Evolutionary conservation across 2,797 vertebrate genomes (phyloP).

Genomic region (Malacoctenus gilli): DNA sequence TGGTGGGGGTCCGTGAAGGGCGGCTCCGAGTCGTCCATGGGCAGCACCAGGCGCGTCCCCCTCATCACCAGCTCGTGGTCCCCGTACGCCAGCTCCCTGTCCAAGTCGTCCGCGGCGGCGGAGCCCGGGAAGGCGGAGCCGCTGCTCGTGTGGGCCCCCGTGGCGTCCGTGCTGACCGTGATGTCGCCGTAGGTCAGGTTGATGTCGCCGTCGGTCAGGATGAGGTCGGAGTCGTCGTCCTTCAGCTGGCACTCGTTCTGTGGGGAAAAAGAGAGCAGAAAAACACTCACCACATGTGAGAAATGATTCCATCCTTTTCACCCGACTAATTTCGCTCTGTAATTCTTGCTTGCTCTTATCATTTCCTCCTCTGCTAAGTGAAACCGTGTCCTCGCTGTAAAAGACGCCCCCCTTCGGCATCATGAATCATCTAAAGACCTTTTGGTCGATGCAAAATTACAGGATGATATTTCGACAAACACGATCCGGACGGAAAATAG

Average conservation of each 20-base stretch:
- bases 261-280: background rate
- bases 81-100: slow-evolving; percentile 88
- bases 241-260: slow-evolving; percentile 95
- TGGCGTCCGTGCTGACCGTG: slow-evolving; percentile 86
- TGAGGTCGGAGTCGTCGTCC: slow-evolving; percentile 96
- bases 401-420: background rate
- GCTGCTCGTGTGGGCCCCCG: slow-evolving; percentile 65
- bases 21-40: slow-evolving; percentile 95
- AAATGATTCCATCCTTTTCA: too few species aligned
- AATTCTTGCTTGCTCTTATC: background rate
- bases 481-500: slow-evolving; percentile 21
- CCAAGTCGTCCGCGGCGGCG: slow-evolving; percentile 84
- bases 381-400: background rate
- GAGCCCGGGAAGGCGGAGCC: slow-evolving; percentile 52
- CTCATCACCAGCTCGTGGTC: slow-evolving; percentile 94
- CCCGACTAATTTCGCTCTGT: too few species aligned
- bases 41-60: slow-evolving; percentile 93
- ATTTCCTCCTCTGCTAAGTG: background rate
- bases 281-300: too few species aligned
- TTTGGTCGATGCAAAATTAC: slow-evolving; percentile 4
- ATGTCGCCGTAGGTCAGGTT: slow-evolving; percentile 93
- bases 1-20: slow-evolving; percentile 80
- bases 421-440: background rate
- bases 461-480: background rate
- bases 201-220: slow-evolving; percentile 92